Conservation (phyloP, 2,888 invertebrate genomes). For the Hypomecis atomaria region DNA sequence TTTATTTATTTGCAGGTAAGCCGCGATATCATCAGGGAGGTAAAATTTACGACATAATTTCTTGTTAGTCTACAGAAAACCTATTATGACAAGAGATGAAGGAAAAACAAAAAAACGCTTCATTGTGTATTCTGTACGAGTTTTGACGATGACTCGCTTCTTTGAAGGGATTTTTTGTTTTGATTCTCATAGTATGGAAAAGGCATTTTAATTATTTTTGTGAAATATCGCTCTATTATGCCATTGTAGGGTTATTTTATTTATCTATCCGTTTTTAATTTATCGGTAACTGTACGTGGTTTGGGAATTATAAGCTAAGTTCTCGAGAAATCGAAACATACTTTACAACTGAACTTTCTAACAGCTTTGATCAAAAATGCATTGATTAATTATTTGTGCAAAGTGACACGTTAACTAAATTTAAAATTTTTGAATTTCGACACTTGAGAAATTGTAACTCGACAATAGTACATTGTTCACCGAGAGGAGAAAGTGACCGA, state of each 20-base stretch:
- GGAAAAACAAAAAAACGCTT: conserved; percentile 24
- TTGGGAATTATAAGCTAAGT: too few relatives aligned
- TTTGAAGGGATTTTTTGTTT: conserved; percentile 34
- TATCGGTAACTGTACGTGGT: too few relatives aligned
- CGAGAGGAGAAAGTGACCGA: too few relatives aligned
- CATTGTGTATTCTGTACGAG: conserved; percentile 40
- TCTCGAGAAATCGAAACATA: too few relatives aligned
- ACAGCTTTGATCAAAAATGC: too few relatives aligned
- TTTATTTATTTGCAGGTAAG: conserved; percentile 59
- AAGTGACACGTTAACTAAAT: too few relatives aligned
- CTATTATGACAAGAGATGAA: conserved; percentile 24
- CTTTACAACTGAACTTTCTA: too few relatives aligned
- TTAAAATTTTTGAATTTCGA: too few relatives aligned
- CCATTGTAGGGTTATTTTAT: conserved; percentile 1
- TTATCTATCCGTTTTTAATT: not conserved
- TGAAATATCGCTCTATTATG: conserved; percentile 17
- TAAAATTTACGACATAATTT: conserved; percentile 49
- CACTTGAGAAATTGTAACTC: too few relatives aligned
- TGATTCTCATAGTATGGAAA: conserved; percentile 22
- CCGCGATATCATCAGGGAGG: conserved; percentile 48
- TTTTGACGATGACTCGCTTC: conserved; percentile 29
- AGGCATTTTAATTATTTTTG: conserved; percentile 28
- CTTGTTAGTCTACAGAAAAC: conserved; percentile 37
- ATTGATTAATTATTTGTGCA: too few relatives aligned
- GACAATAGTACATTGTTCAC: too few relatives aligned